Evolutionary conservation across 2,797 vertebrate genomes (phyloP).

Genomic region (Apodemus agrarius): DNA sequence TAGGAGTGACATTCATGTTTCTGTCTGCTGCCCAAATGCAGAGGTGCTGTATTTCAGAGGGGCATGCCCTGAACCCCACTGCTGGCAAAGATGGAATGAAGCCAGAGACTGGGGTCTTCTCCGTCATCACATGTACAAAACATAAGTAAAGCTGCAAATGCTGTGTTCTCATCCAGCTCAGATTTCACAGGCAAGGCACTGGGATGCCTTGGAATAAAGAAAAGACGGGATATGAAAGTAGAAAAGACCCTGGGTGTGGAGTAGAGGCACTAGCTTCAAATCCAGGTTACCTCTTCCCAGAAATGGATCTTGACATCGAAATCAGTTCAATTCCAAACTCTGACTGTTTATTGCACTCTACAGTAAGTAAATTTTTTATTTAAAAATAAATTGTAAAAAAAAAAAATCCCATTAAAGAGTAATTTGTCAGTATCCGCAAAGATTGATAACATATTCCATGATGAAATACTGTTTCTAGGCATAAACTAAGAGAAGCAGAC

Average conservation of each 20-base stretch:
- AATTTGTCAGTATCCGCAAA: constrained; percentile 31
- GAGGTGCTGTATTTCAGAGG: not conserved
- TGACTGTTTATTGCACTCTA: not conserved
- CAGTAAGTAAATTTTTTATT: constrained; percentile 17
- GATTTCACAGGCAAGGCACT: not conserved
- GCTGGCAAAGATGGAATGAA: constrained; percentile 9
- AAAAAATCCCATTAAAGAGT: constrained; percentile 11
- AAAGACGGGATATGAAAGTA: not conserved
- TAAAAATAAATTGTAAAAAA: constrained; percentile 47
- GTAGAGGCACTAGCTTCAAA: constrained; percentile 1
- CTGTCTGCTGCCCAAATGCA: not conserved
- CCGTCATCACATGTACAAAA: not conserved
- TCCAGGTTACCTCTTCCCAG: not conserved
- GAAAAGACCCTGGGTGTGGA: not conserved
- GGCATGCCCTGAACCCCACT: too few relatives aligned
- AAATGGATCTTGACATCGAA: constrained; percentile 7
- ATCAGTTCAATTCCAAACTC: constrained; percentile 27
- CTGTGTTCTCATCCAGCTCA: not conserved
- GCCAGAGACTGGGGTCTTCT: not conserved
- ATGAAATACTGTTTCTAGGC: not conserved
- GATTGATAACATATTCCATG: constrained; percentile 13
- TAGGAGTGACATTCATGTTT: not conserved
- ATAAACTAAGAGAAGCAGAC: constrained; percentile 12
- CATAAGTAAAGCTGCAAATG: not conserved
- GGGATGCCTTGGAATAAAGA: not conserved